Evolutionary conservation across 2,888 invertebrate genomes (phyloP), one percentile per base, ranked within the genome.

Genomic region (Plagiodera versicolora): DNA sequence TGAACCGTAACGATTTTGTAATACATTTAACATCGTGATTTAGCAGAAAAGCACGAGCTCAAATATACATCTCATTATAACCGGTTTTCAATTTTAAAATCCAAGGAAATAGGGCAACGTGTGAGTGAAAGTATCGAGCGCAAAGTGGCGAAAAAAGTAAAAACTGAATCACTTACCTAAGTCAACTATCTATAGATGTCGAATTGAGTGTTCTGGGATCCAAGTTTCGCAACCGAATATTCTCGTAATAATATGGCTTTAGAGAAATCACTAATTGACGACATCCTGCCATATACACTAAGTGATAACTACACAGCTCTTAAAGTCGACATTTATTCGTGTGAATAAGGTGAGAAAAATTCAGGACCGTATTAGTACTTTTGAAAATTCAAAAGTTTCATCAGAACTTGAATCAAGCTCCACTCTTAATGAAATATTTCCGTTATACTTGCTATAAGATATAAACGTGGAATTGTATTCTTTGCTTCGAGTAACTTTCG

Each of bases 41-140:
- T 58, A 49, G 62, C 57, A 58, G 62, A 49, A 65, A 65, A 64
- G 58, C 65, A 66, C 60, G 65, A 63, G 45, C 52, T 55, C 32
- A 67, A 65, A 62, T 63, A 56, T 61, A 67, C 65, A 58, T 58
- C n/a, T 39, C 11, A 10, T 16, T 18, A 10, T 16, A 63, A 67
- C 69, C 67, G 67, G 69, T 69, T 69, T 24, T 44, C 55, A 49
- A 17, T 32, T 58, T 63, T 56, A 45, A 63, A 44, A 55, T 51
- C 57, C 30, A 30, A 50, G 64, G 59, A 78, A 75, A 77, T 76
- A 74, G 78, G 77, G 74, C 78, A 78, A 71, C 74, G 67, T 75
- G 77, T 77, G 44, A 65, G 65, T 65, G 79, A 79, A 79, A 79
- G 79, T 79, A 72, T 65, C 61, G 65, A 59, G 32, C 70, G 64